phyloP scores from a whole-genome alignment of 2,888 invertebrate genomes.

The Cephonodes hylas region DNA sequence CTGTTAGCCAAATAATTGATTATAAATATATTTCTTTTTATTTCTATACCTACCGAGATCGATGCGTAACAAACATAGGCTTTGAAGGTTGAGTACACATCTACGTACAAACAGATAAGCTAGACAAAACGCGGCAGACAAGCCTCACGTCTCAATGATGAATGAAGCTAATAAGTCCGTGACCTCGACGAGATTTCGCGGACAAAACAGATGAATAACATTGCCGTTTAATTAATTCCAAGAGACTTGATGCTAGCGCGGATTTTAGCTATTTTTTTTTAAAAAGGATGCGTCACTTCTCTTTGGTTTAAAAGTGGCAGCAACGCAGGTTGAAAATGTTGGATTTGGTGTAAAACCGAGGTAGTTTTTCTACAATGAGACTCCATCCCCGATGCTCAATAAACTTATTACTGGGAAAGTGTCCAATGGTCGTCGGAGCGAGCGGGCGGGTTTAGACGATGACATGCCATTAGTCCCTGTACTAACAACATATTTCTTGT shows the following conservation, averaged over 20 bases:
- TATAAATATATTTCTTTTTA: background rate
- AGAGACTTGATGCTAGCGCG: conserved; percentile 3
- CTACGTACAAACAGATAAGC: conserved; percentile 35
- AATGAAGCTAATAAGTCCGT: conserved; percentile 31
- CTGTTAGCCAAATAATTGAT: background rate
- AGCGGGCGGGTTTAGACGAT: conserved; percentile 55
- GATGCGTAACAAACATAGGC: conserved; percentile 1
- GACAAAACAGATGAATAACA: conserved; percentile 25
- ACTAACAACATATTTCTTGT: conserved; percentile 8
- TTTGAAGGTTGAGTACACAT: conserved; percentile 25
- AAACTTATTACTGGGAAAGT: conserved; percentile 63
- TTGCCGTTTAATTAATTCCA: conserved; percentile 21
- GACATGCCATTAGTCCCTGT: conserved; percentile 55
- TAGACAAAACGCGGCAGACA: conserved; percentile 35
- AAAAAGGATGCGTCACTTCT: background rate
- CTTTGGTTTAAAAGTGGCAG: background rate
- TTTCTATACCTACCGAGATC: background rate
- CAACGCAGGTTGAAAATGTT: background rate
- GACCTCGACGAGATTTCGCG: conserved; percentile 31
- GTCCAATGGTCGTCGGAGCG: conserved; percentile 53
- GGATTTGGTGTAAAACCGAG: background rate
- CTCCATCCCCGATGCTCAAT: conserved; percentile 28
- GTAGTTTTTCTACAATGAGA: background rate
- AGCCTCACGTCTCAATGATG: conserved; percentile 33
- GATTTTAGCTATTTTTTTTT: conserved; percentile 2